phyloP scores from a whole-genome alignment of 2,888 invertebrate genomes.

The Erebia epiphron region DNA sequence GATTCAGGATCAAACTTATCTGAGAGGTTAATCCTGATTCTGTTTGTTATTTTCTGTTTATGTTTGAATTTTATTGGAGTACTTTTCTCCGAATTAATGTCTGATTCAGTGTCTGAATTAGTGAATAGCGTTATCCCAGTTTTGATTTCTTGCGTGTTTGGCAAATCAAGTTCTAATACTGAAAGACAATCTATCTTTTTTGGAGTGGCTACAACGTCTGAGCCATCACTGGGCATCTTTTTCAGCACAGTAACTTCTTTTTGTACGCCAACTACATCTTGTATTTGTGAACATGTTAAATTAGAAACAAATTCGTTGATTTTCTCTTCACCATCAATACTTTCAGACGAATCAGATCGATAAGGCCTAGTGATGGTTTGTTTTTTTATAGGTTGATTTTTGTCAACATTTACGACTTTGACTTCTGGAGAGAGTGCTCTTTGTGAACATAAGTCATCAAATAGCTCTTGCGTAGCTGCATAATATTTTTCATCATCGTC shows the following conservation, averaged over 20 bases:
- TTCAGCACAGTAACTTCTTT: conserved; percentile 43
- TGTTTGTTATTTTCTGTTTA: conserved; percentile 46
- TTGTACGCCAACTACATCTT: conserved; percentile 51
- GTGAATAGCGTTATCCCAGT: conserved; percentile 53
- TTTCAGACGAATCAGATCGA: conserved; percentile 10
- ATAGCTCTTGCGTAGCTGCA: conserved; percentile 66
- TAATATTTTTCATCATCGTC: conserved; percentile 60
- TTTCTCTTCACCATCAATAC: conserved; percentile 40
- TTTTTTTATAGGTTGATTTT: background rate
- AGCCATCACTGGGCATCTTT: conserved; percentile 56
- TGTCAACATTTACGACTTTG: conserved; percentile 12
- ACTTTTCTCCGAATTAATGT: conserved; percentile 52
- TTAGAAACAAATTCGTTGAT: conserved; percentile 48
- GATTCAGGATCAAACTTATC: conserved; percentile 57
- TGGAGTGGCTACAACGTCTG: conserved; percentile 61
- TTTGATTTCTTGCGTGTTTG: conserved; percentile 72
- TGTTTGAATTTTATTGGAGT: conserved; percentile 57
- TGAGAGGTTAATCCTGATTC: conserved; percentile 58
- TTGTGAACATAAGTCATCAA: conserved; percentile 66
- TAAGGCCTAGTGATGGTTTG: background rate
- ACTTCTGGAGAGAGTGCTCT: conserved; percentile 42
- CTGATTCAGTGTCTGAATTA: conserved; percentile 55
- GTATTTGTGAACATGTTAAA: conserved; percentile 49
- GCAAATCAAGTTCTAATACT: conserved; percentile 62
- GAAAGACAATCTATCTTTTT: conserved; percentile 56